These are phyloP conservation scores for Pollenia labialis DNA, from an alignment of 2,888 invertebrate species.

Conservation along the genomic window DNA sequence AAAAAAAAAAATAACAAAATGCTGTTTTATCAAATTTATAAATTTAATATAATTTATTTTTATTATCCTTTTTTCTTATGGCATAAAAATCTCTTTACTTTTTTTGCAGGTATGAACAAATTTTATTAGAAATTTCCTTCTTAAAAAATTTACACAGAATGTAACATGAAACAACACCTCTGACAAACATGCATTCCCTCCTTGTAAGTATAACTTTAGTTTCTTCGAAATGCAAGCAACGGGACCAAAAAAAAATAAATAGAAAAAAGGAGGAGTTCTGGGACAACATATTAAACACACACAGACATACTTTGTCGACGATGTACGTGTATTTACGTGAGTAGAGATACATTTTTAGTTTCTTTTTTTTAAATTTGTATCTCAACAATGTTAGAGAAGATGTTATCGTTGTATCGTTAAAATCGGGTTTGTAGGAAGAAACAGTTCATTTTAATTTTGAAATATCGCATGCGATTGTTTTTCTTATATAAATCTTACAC, in stretches of 20 bases:
- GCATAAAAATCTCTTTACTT: constrained; percentile 21
- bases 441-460: no score
- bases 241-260: neutral
- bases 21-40: neutral
- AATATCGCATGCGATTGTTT: no score
- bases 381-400: neutral
- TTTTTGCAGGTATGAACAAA: constrained; percentile 57
- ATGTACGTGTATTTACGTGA: neutral
- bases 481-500: no score
- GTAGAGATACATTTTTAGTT: neutral
- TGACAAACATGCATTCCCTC: no score
- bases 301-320: no score
- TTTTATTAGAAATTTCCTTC: constrained; percentile 40
- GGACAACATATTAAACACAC: no score
- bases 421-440: neutral
- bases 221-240: neutral
- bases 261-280: neutral
- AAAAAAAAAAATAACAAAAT: neutral
- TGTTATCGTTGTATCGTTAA: neutral
- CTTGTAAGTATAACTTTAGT: constrained; percentile 1
- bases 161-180: neutral
- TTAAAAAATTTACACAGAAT: constrained; percentile 8
- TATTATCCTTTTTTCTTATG: neutral
- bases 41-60: constrained; percentile 27
- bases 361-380: neutral